Evolutionary conservation across 2,888 invertebrate genomes (phyloP), one percentile per base, ranked within the genome.

Genomic region (Drosophila sordidapex): DNA sequence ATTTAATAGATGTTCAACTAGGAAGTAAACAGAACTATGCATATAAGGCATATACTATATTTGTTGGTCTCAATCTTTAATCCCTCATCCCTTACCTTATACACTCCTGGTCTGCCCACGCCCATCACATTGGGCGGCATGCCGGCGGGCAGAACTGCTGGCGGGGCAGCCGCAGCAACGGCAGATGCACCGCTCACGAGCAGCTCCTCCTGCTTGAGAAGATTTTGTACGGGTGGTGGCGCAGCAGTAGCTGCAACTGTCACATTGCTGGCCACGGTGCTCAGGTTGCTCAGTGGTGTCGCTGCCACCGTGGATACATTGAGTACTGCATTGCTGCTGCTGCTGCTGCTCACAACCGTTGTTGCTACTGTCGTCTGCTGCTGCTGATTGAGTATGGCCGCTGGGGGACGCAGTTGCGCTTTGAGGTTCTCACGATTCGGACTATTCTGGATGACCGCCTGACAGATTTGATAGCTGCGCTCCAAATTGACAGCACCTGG

Each of bases 391-490:
- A 97, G 94, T 73, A 97, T 94, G 70, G 97, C 96, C 4, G 97
- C 97, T 18, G 97, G 97, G 51, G 97, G 97, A 79, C 97, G 96
- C 83, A 98, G 93, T 91, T 98, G 98, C 8, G 96, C 96, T 67
- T 97, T 95, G 56, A 98, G 93, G 87, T 97, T 97, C 91, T 98
- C 97, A 25, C 98, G 94, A 93, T 98, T 98, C 0, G 97, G 97
- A 91, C 98, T 98, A 93, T 97, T 98, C 93, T 98, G 98, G 79
- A 99, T 97, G n/a, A 97, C 97, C 51, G 97, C 97, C 93, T 97
- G 97, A 90, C 97, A 97, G 87, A 99, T 99, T 94, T 98, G 98
- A 93, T 98, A 98, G 92, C 98, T 98, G 66, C 99, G 95, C 92
- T 98, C 98, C 63, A 98, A 94, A 93, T 99, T 98, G 40, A 98